Percentiles rank a stretch among this genome's conserved stretches.
These are phyloP conservation scores for Ophonus ardosiacus DNA, from an alignment of 2,888 invertebrate genomes.

Conservation along the genomic window DNA sequence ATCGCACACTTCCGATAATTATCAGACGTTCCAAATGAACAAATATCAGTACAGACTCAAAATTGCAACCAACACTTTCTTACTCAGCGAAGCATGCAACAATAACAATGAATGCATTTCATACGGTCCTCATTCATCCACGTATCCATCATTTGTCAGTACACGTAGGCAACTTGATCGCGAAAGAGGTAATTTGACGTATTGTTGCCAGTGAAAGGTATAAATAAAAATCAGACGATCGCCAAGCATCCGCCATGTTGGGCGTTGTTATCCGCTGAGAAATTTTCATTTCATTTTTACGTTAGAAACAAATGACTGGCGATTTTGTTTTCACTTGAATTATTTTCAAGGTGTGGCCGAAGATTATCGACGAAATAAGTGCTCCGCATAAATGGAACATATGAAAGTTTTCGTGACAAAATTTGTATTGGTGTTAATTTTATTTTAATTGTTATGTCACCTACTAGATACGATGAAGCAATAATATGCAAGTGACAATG, in stretches of 20 bases:
- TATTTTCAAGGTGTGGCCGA: conserved; percentile 42
- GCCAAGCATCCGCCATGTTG: conserved; percentile 35
- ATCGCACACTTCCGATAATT: conserved; percentile 37
- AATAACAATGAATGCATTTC: conserved; percentile 45
- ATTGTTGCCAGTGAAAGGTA: conserved; percentile 49
- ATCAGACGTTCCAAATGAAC: conserved; percentile 44
- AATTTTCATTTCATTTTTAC: conserved; percentile 58
- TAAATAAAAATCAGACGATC: conserved; percentile 38
- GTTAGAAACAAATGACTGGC: conserved; percentile 47
- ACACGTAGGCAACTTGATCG: conserved; percentile 8
- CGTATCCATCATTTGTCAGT: conserved; percentile 37
- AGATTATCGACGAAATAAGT: conserved; percentile 26
- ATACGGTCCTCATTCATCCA: conserved; percentile 1
- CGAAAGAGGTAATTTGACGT: conserved; percentile 24
- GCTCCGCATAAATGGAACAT: not conserved
- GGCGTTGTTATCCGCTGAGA: conserved; percentile 47
- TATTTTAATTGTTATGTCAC: conserved; percentile 22
- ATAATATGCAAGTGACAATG: not conserved
- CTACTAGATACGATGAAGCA: not conserved
- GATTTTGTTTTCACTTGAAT: conserved; percentile 54
- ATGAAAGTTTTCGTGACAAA: conserved; percentile 24
- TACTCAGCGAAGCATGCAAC: conserved; percentile 33
- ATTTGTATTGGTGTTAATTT: conserved; percentile 3
- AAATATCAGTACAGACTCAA: not conserved
- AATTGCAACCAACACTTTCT: conserved; percentile 46